Conservation (phyloP, 2,113 vertebrate species). For the Edolisoma coerulescens region DNA sequence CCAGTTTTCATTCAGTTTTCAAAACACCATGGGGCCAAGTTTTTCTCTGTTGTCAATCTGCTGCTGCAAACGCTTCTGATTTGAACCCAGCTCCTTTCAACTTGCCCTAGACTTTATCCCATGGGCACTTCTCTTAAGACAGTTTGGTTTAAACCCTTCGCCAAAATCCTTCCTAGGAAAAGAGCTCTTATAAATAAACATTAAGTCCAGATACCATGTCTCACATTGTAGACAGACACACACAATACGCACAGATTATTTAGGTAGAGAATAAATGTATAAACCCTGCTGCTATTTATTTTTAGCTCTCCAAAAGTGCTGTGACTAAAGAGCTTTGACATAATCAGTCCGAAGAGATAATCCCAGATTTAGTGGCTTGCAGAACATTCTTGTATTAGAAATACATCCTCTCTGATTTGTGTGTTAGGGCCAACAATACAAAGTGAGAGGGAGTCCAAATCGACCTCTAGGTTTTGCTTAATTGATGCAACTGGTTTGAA, state of each 20-base stretch:
- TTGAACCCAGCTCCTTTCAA: background rate
- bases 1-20: background rate
- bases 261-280: constrained; percentile 24
- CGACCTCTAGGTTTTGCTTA: constrained; percentile 10
- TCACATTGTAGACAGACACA: background rate
- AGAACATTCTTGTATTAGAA: constrained; percentile 70
- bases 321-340: constrained; percentile 72
- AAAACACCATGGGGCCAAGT: background rate
- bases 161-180: constrained; percentile 30
- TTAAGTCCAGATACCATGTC: background rate
- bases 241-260: background rate
- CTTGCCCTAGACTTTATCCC: background rate
- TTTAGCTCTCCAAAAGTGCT: constrained; percentile 63
- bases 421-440: constrained; percentile 28
- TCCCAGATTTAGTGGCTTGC: constrained; percentile 71
- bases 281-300: constrained; percentile 24
- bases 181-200: constrained; percentile 36
- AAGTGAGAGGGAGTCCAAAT: constrained; percentile 20
- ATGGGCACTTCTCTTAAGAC: background rate
- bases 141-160: background rate
- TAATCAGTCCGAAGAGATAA: constrained; percentile 73
- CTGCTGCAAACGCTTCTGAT: background rate
- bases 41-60: background rate
- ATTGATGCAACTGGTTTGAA: constrained; percentile 14
- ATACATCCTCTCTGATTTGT: constrained; percentile 54